Base-by-base conservation (phyloP, 2,888 invertebrate species). In the Incurvaria masculella region DNA sequence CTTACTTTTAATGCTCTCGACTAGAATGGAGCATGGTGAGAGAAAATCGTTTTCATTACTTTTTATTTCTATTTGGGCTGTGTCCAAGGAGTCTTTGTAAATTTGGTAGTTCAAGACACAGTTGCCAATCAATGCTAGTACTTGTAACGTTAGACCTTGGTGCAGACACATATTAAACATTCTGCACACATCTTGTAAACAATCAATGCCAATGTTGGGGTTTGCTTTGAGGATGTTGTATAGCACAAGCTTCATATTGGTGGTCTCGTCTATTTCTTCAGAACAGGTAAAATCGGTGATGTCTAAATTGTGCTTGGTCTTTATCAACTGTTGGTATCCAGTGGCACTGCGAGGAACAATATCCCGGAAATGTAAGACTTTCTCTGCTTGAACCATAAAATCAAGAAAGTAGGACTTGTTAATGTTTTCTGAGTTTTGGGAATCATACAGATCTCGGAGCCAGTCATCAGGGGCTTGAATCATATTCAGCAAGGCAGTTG, bases 231-330 rank as follows among this genome's bases (percentile, higher is more conserved):
- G 60, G 51, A 75, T 66, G 53, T 70, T 69, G 60, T 74, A 74
- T n/a, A 78, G 56, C 48, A 76, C 61, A 23, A 74, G 67, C 63
- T 76, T 75, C 1, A 66, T 69, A 62, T 78, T 74, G 74, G 73
- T 75, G 18, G 76, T 76, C 61, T 74, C 73, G 61, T 76, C 78
- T 33, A 65, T 68, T 52, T 63, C 66, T 56, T 74, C 75, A n/a
- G 73, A 68, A 43, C 75, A 59, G 47, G 69, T 64, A 50, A 78
- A 63, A 53, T 76, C 74, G 18, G 68, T 62, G 49, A 76, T 61
- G 59, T 72, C 69, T 16, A 78, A 72, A 55, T 73, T 72, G 53
- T 73, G 78, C 59, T 73, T 76, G 2, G 63, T 60, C 58, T 73
- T 73, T 5, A 78, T 60, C 44, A 72, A 61, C 51, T 71, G 33